Evolutionary conservation across 2,888 invertebrate species (phyloP).

Genomic region (Rapana venosa): DNA sequence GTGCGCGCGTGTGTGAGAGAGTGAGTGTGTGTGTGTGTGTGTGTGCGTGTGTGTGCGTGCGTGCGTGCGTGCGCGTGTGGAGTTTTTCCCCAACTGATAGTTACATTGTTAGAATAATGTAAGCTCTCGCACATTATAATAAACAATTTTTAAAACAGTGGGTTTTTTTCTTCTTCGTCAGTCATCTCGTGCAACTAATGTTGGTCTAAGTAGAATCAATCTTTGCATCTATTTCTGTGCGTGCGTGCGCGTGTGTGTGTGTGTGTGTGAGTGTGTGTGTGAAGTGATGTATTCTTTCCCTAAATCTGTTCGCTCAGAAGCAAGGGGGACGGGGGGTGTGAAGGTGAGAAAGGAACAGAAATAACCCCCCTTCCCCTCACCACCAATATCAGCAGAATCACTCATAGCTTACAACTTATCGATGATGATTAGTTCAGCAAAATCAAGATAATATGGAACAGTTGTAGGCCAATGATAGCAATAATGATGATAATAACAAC

Average conservation of each 20-base stretch:
- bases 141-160: too few species aligned
- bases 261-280: not conserved
- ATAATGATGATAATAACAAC: too few species aligned
- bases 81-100: too few species aligned
- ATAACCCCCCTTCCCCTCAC: not conserved
- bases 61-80: slow-evolving; percentile 1
- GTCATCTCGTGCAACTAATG: too few species aligned
- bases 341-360: not conserved
- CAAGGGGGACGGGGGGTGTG: not conserved
- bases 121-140: too few species aligned
- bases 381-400: too few species aligned
- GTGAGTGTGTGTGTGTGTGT: not conserved
- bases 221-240: not conserved
- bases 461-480: too few species aligned
- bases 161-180: too few species aligned
- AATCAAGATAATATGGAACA: too few species aligned
- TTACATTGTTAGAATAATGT: too few species aligned
- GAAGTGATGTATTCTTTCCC: not conserved
- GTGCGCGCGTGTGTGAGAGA: not conserved
- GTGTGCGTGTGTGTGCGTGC: slow-evolving; percentile 17
- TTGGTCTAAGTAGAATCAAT: not conserved
- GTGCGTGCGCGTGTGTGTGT: not conserved
- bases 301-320: not conserved
- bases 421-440: too few species aligned
- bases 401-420: too few species aligned